Percentiles rank a stretch among this genome's conserved stretches.
phyloP scores from a whole-genome alignment of 2,113 vertebrate species.

The Misgurnus anguillicaudatus region DNA sequence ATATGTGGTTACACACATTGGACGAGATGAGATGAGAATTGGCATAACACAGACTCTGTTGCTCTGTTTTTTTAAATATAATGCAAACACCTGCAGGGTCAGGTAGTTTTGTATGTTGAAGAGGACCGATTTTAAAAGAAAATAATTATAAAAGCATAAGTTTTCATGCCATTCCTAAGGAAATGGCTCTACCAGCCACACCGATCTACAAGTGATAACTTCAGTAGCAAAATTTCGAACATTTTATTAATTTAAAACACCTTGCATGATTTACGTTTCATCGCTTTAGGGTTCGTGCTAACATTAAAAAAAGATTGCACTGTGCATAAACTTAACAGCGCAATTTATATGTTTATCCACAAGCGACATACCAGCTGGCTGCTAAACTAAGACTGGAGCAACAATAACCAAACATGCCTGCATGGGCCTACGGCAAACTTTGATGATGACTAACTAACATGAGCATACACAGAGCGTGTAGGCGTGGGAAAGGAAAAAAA shows the following conservation, averaged over 20 bases:
- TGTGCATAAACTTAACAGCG: not conserved
- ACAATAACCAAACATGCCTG: slow-evolving; percentile 22
- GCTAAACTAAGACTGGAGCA: slow-evolving; percentile 6
- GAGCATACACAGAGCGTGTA: slow-evolving; percentile 15
- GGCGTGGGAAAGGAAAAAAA: slow-evolving; percentile 24
- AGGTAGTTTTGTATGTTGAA: not conserved
- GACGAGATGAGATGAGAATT: not conserved
- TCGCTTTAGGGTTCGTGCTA: not conserved
- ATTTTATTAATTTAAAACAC: not conserved
- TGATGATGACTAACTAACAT: slow-evolving; percentile 27
- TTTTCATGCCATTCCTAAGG: not conserved
- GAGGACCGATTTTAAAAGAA: slow-evolving; percentile 11
- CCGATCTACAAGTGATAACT: not conserved
- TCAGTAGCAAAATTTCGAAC: not conserved
- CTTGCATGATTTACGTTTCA: not conserved
- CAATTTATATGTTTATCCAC: slow-evolving; percentile 5
- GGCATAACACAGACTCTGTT: not conserved
- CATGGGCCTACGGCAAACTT: slow-evolving; percentile 29
- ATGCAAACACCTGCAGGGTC: not conserved
- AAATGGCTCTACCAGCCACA: not conserved
- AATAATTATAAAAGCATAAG: slow-evolving; percentile 8
- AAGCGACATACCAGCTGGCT: not conserved
- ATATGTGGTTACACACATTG: not conserved
- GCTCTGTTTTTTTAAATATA: not conserved
- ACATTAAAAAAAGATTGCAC: not conserved